Conservation (phyloP, 2,797 vertebrate genomes). For the Enteromius fasciolatus region DNA sequence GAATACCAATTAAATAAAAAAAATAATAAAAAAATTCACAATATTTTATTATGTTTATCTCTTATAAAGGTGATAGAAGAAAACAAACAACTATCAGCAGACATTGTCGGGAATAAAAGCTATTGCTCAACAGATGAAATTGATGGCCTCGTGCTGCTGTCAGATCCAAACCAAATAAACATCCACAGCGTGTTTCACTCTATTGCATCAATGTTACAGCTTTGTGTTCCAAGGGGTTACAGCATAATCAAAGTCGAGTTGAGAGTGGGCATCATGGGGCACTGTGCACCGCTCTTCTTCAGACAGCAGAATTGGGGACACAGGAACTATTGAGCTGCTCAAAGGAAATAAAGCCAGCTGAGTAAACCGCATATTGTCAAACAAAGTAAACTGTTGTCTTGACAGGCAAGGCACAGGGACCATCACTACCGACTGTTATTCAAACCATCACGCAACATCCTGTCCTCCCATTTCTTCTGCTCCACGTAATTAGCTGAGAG, state of each 20-base stretch:
- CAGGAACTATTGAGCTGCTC: not conserved
- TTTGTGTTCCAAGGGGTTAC: conserved; percentile 23
- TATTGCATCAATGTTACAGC: conserved; percentile 70
- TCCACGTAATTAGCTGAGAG: conserved; percentile 61
- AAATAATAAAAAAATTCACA: conserved; percentile 1
- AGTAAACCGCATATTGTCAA: conserved; percentile 53
- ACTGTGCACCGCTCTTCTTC: not conserved
- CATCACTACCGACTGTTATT: conserved; percentile 16
- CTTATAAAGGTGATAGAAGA: conserved; percentile 46
- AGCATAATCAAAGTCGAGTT: conserved; percentile 1
- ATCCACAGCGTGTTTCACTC: conserved; percentile 67
- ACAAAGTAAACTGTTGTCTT: conserved; percentile 50
- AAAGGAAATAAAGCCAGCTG: conserved; percentile 29
- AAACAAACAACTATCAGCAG: conserved; percentile 58
- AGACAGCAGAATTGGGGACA: conserved; percentile 2
- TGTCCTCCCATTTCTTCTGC: conserved; percentile 38
- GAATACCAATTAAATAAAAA: conserved; percentile 72
- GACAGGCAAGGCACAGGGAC: conserved; percentile 16
- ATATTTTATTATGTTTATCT: conserved; percentile 8
- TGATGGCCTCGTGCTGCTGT: conserved; percentile 62
- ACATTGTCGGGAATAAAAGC: conserved; percentile 55
- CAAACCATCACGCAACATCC: not conserved
- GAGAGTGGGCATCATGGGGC: conserved; percentile 4
- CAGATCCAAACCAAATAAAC: conserved; percentile 66
- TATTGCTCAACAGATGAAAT: conserved; percentile 65